Evolutionary conservation across 2,888 invertebrate species (phyloP).

Genomic region (Acrobasis consociella): DNA sequence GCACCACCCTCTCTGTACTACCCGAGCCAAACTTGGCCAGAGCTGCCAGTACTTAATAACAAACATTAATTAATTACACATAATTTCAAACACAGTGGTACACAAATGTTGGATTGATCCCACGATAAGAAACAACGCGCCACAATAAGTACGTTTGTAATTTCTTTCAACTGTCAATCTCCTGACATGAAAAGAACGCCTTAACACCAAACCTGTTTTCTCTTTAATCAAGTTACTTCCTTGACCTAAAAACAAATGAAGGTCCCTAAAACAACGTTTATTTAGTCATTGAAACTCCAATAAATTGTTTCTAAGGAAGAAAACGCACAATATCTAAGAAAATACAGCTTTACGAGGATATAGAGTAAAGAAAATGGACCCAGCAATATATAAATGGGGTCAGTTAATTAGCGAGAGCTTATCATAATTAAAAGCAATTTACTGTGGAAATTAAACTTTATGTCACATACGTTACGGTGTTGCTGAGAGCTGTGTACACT

Average conservation of each 20-base stretch:
- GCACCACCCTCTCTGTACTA: too few species aligned
- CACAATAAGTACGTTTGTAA: too few species aligned
- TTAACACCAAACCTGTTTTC: constrained; percentile 3
- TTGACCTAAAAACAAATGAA: constrained; percentile 10
- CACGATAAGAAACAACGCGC: too few species aligned
- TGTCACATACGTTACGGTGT: constrained; percentile 18
- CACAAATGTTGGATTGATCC: too few species aligned
- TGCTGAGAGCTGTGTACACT: neutral
- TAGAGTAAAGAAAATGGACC: constrained; percentile 13
- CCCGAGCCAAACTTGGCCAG: too few species aligned
- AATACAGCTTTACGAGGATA: constrained; percentile 10
- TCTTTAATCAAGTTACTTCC: constrained; percentile 14
- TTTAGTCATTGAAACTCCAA: constrained; percentile 16
- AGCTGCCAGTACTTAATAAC: too few species aligned
- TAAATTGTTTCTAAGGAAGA: constrained; percentile 16
- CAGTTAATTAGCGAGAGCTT: constrained; percentile 17
- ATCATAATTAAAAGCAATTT: constrained; percentile 18
- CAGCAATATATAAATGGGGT: constrained; percentile 10
- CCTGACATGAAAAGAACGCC: neutral
- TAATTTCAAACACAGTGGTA: too few species aligned
- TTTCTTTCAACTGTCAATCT: too few species aligned
- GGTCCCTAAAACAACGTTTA: constrained; percentile 9
- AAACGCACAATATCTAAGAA: constrained; percentile 11
- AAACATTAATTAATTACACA: too few species aligned
- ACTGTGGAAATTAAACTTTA: constrained; percentile 17